Base-by-base conservation (phyloP, 2,888 invertebrate genomes). In the Gerosis bhagava region DNA sequence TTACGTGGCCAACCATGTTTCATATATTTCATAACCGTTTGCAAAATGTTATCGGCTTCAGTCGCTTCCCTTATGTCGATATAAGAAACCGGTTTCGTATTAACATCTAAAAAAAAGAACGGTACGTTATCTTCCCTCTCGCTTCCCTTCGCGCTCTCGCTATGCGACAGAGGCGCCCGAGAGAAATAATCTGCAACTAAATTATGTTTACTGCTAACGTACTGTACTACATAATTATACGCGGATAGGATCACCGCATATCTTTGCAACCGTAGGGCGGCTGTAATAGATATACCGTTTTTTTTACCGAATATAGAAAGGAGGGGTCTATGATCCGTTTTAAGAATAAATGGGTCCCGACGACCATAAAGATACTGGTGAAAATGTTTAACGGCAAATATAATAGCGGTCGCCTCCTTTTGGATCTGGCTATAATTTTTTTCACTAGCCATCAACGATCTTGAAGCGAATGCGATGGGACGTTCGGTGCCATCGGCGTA, bases 281-380 rank as follows among this genome's bases (percentile, higher is more conserved):
- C 11, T 2, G 44, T 49, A 5, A 51, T 37, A 0, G 51, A 25
- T 19, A 56, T 52, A 2, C 55, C 55, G 0, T 7, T 29, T 6
- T 44, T 41, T 1, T 10, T 26, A 12, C 16, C n/a, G 32, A 53
- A 50, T 22, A 53, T 55, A 7, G 50, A 55, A 1, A 52, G n/a
- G 6, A 55, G 13, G 2, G 53, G 53, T 10, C 51, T 43, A 26
- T 56, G 53, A 26, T 57, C 53, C 0, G 54, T 54, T 41, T 41
- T 50, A 5, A 56, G 43, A 22, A 56, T 43, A 39, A 60, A 56
- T 5, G 57, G 58, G 3, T 52, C 42, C 1, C 35, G 5, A 1
- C 49, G 36, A n/a, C 55, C 55, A 24, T 55, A 59, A 6, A 61
- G 10, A 49, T 56, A 58, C 39, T 57, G 55, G 12, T 60, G 56